Conservation (phyloP, 1,140 invertebrate genomes). For the Macrotrachela quadricornifera region DNA sequence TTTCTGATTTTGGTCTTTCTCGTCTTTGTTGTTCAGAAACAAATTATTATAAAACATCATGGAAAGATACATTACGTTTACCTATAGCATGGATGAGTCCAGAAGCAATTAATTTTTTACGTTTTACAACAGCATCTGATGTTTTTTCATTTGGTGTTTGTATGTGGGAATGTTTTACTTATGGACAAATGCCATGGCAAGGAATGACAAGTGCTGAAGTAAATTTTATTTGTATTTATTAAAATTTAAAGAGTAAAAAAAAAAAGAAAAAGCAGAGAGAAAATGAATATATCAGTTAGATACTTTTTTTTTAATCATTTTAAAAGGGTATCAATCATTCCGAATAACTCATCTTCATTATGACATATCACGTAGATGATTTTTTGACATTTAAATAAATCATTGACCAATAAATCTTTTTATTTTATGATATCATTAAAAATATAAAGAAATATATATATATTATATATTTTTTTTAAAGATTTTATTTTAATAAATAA, state of each 20-base stretch:
- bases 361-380: not conserved
- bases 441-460: too few relatives aligned
- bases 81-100: constrained; percentile 92
- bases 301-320: not conserved
- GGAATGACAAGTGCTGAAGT: constrained; percentile 68
- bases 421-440: not conserved
- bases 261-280: not conserved
- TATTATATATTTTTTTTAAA: too few relatives aligned
- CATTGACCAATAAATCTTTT: not conserved
- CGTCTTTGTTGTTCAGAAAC: constrained; percentile 59
- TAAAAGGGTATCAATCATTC: too few relatives aligned
- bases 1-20: constrained; percentile 94
- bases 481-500: too few relatives aligned
- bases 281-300: not conserved
- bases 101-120: constrained; percentile 57
- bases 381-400: too few relatives aligned
- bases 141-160: constrained; percentile 32
- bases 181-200: constrained; percentile 71
- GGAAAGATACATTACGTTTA: constrained; percentile 85
- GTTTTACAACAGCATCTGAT: constrained; percentile 43
- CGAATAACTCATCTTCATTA: not conserved
- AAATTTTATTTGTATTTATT: constrained; percentile 5
- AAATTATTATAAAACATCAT: constrained; percentile 96
- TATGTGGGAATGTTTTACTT: constrained; percentile 64
- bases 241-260: not conserved